phyloP scores from a whole-genome alignment of 2,888 invertebrate species.

The Craniophora ligustri region DNA sequence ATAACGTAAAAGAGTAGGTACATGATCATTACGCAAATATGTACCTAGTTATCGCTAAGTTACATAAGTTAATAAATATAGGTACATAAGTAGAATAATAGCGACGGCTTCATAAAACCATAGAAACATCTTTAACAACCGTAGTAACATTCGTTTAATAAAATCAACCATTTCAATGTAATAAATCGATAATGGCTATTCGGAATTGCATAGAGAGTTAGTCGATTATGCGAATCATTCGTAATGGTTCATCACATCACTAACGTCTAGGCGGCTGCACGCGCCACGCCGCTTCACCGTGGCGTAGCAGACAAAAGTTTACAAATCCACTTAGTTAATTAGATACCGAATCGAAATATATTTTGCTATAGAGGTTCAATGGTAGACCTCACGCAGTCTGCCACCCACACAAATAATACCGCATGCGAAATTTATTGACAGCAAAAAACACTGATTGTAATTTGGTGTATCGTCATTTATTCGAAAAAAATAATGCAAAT shows the following conservation, averaged over 20 bases:
- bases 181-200: constrained; percentile 44
- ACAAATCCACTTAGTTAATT: constrained; percentile 35
- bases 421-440: constrained; percentile 31
- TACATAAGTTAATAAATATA: too few relatives aligned
- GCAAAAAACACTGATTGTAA: constrained; percentile 29
- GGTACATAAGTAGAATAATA: too few relatives aligned
- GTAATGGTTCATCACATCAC: constrained; percentile 44
- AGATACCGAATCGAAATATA: constrained; percentile 16
- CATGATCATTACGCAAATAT: too few relatives aligned
- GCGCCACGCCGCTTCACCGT: constrained; percentile 11
- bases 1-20: too few relatives aligned
- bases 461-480: constrained; percentile 18
- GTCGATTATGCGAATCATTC: constrained; percentile 51
- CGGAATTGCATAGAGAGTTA: constrained; percentile 31
- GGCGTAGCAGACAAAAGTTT: constrained; percentile 20
- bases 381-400: constrained; percentile 43
- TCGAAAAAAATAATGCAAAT: constrained; percentile 1
- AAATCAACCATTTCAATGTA: constrained; percentile 33
- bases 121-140: constrained; percentile 23
- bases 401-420: constrained; percentile 30
- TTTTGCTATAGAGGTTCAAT: constrained; percentile 12
- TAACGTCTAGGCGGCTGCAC: constrained; percentile 31
- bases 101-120: constrained; percentile 29
- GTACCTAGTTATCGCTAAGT: too few relatives aligned
- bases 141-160: constrained; percentile 26